Evolutionary conservation across 2,888 invertebrate genomes (phyloP).

Genomic region (Megastigmus dorsalis): DNA sequence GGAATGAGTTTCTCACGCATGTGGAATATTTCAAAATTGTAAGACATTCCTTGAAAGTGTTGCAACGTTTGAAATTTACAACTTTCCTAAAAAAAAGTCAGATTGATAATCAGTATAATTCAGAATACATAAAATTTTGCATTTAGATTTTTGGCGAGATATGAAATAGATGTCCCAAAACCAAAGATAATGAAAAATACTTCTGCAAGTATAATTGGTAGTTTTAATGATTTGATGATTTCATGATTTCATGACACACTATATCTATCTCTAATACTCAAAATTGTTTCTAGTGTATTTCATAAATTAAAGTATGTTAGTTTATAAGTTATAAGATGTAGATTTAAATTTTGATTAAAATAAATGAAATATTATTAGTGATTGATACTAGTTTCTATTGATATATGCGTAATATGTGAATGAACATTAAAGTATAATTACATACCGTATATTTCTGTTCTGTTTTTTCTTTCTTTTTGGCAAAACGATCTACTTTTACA

Average conservation of each 20-base stretch:
- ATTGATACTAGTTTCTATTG: slow-evolving; percentile 24
- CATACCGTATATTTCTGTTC: slow-evolving; percentile 92
- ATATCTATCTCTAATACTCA: neutral
- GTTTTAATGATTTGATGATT: slow-evolving; percentile 31
- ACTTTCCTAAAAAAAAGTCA: slow-evolving; percentile 50
- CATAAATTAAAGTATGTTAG: neutral
- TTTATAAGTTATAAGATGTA: too few species aligned
- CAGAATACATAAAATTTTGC: slow-evolving; percentile 10
- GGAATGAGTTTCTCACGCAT: slow-evolving; percentile 98
- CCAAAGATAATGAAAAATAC: slow-evolving; percentile 2
- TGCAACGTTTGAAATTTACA: slow-evolving; percentile 52
- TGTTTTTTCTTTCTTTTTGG: slow-evolving; percentile 94
- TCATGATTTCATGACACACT: neutral
- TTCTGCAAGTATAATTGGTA: slow-evolving; percentile 21
- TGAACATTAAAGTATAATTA: slow-evolving; percentile 12
- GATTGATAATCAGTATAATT: slow-evolving; percentile 30
- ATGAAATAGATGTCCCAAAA: slow-evolving; percentile 41
- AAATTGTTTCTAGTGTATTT: neutral
- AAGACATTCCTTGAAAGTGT: slow-evolving; percentile 86
- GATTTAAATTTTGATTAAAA: neutral
- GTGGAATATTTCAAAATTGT: slow-evolving; percentile 99
- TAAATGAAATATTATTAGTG: slow-evolving; percentile 13
- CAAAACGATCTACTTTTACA: slow-evolving; percentile 93
- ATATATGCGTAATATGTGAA: slow-evolving; percentile 10
- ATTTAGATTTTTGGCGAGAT: slow-evolving; percentile 9